Evolutionary conservation across 2,888 invertebrate genomes (phyloP), one percentile per base, ranked within the genome.

Genomic region (Mimachlamys varia): DNA sequence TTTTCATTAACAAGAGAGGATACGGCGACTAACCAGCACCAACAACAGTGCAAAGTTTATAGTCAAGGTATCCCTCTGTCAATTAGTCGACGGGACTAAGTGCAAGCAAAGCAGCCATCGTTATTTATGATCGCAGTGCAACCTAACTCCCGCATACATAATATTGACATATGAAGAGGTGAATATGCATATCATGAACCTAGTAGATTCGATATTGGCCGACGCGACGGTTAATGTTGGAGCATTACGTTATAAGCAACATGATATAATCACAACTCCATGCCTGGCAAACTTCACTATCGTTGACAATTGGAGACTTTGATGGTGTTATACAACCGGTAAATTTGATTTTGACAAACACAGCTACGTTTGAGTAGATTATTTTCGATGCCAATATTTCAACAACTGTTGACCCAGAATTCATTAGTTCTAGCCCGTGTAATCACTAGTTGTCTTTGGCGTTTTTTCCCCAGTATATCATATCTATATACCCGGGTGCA

Each of bases 371-470:
- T 76, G 12, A 76, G 76, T 27, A 33, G 7, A 76, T 76, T 76
- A 76, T 76, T 76, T 76, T 27, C 13, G 76, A 62, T 76, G 76
- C 76, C 76, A 76, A 76, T 76, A 76, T 27, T 76, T 33, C 76
- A 2, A 76, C 76, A 76, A 76, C 76, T 76, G 33, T 27, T 76
- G 76, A 76, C 76, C 33, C 27, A 76, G 76, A 76, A 76, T 76
- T 33, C 27, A 76, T 76, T 27, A 76, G 76, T 76, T 76, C 33
- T 76, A 33, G 13, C 76, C 33, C 27, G 33, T 33, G 27, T 76
- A 33, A 76, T 22, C 53, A 53, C 53, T 53, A 22, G 2, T 0
- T 58, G 19, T 58, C 19, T 58, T 58, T 17, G 3, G 3, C 7
- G 4, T 58, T 58, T 58, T 19, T 58, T 58, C 58, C 10, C 2